A percentile compares a stretch with the other conserved stretches of the same genome.
These are phyloP conservation scores for Solen grandis DNA, from an alignment of 1,140 invertebrate genomes.

Conservation along the genomic window DNA sequence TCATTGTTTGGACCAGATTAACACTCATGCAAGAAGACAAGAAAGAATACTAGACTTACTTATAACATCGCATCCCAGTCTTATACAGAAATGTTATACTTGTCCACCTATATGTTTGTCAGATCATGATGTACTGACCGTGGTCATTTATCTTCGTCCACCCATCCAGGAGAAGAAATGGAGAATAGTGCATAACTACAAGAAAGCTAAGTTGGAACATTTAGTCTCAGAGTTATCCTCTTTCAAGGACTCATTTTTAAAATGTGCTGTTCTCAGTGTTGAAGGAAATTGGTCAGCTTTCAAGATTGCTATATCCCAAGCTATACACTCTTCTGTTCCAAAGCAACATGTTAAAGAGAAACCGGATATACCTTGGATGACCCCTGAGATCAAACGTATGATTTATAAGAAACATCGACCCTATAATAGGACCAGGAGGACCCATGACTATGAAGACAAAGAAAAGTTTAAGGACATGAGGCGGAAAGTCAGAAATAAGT, in stretches of 20 bases:
- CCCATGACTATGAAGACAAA: not conserved
- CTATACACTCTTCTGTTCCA: not conserved
- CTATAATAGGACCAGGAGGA: not conserved
- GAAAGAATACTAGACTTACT: not conserved
- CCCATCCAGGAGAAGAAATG: not conserved
- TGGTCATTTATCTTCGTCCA: not conserved
- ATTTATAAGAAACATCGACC: not conserved
- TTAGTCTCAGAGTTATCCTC: not conserved
- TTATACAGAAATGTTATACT: not conserved
- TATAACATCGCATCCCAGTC: not conserved
- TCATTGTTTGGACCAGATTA: not conserved
- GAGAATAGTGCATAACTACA: conserved; percentile 18
- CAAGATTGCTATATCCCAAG: not conserved
- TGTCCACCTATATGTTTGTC: not conserved
- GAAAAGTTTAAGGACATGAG: not conserved
- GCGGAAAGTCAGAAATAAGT: conserved; percentile 13
- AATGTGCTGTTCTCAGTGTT: not conserved
- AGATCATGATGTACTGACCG: too few species aligned
- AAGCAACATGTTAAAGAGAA: conserved; percentile 6
- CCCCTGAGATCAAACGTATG: too few species aligned
- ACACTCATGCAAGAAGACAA: not conserved
- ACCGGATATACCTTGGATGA: conserved; percentile 18
- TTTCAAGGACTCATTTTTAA: not conserved
- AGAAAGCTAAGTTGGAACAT: conserved; percentile 13
- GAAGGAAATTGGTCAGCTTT: not conserved